Conservation (phyloP, 2,113 vertebrate species). For the Stomatorhinus ivindoensis region DNA sequence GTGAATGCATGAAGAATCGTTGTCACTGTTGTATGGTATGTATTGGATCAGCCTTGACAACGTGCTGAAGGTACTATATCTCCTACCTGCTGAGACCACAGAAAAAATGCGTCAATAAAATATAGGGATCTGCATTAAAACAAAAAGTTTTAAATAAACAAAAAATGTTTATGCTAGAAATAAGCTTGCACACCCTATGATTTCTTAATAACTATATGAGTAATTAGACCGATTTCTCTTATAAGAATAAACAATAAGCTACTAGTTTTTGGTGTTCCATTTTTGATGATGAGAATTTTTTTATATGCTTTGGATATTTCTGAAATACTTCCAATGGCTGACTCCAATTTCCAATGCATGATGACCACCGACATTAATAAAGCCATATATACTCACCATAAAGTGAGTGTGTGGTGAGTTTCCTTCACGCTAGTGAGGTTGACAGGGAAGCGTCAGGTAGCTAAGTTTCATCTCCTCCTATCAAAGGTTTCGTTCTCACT, state of each 20-base stretch:
- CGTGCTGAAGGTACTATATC: neutral
- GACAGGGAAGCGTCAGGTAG: neutral
- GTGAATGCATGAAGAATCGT: neutral
- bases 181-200: neutral
- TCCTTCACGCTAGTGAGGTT: neutral
- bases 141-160: neutral
- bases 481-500: neutral
- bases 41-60: neutral
- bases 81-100: slow-evolving; percentile 7
- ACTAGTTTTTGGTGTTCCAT: neutral
- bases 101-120: slow-evolving; percentile 10
- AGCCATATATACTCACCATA: neutral
- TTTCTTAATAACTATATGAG: neutral
- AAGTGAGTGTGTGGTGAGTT: neutral
- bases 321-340: neutral
- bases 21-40: neutral
- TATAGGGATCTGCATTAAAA: neutral
- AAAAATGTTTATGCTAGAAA: neutral
- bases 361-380: neutral
- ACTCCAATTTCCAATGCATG: neutral
- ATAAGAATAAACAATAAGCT: neutral
- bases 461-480: neutral
- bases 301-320: neutral
- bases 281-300: neutral
- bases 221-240: neutral